Evolutionary conservation across 1,140 invertebrate species (phyloP).

Genomic region (Drosophila murphyi): DNA sequence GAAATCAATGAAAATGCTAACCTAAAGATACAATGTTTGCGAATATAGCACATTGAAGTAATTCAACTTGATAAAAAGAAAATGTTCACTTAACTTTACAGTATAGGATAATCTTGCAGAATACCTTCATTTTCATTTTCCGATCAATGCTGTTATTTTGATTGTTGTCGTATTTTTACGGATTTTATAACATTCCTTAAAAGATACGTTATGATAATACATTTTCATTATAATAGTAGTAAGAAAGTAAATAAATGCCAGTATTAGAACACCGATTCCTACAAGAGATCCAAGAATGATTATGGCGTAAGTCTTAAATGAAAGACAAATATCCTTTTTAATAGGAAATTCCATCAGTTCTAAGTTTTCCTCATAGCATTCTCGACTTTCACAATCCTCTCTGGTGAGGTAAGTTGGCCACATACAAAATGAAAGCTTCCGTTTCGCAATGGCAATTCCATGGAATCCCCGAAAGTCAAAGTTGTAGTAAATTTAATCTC

Average conservation of each 20-base stretch:
- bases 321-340: neutral
- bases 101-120: too few species aligned
- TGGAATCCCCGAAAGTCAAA: neutral
- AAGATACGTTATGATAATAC: too few species aligned
- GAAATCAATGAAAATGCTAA: too few species aligned
- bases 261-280: neutral
- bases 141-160: too few species aligned
- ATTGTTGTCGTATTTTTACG: too few species aligned
- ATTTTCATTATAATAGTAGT: too few species aligned
- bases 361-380: neutral
- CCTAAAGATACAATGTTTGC: too few species aligned
- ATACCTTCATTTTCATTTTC: too few species aligned
- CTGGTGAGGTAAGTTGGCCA: neutral
- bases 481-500: neutral
- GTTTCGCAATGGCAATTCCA: constrained; percentile 9
- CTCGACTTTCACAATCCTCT: neutral
- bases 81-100: too few species aligned
- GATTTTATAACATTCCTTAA: too few species aligned
- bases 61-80: too few species aligned
- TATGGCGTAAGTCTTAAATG: neutral
- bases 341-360: neutral
- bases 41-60: too few species aligned
- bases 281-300: neutral
- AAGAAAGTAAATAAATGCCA: neutral
- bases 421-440: neutral